These are phyloP conservation scores for Porites australiensis DNA, from an alignment of 64 coral and sea anemone species.

Conservation along the genomic window DNA sequence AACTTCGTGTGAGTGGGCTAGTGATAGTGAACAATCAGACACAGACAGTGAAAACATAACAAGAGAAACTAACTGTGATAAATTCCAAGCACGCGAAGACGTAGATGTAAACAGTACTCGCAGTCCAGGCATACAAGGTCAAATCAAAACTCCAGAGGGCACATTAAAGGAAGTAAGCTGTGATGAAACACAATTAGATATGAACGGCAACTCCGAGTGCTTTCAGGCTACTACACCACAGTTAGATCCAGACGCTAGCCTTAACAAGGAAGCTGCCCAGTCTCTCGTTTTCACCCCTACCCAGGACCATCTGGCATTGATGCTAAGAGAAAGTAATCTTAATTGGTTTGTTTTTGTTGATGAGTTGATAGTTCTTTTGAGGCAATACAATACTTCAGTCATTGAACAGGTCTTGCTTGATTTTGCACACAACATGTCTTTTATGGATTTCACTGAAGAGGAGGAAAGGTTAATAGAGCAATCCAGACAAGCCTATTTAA, in stretches of 20 bases:
- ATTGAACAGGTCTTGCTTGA: slow-evolving; percentile 42
- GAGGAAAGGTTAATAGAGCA: slow-evolving; percentile 11
- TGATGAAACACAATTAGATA: not conserved
- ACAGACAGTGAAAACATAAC: not conserved
- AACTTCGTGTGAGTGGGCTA: not conserved
- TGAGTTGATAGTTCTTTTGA: slow-evolving; percentile 18
- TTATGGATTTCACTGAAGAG: slow-evolving; percentile 41
- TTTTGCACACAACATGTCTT: slow-evolving; percentile 41
- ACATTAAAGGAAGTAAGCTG: not conserved
- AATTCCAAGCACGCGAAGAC: not conserved
- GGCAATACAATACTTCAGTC: not conserved
- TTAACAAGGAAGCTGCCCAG: slow-evolving; percentile 21
- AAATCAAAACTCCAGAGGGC: not conserved
- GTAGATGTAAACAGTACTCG: not conserved
- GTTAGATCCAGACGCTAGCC: slow-evolving; percentile 5
- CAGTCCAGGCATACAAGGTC: not conserved
- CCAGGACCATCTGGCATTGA: slow-evolving; percentile 37
- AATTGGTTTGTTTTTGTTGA: slow-evolving; percentile 61
- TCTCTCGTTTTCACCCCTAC: slow-evolving; percentile 4
- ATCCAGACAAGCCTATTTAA: slow-evolving; percentile 26
- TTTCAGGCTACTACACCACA: not conserved
- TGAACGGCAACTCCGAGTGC: not conserved
- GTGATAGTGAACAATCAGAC: not conserved
- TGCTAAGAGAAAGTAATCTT: slow-evolving; percentile 44
- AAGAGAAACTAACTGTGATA: not conserved